Base-by-base conservation (phyloP, 2,888 invertebrate genomes). In the Epinotia nisella region DNA sequence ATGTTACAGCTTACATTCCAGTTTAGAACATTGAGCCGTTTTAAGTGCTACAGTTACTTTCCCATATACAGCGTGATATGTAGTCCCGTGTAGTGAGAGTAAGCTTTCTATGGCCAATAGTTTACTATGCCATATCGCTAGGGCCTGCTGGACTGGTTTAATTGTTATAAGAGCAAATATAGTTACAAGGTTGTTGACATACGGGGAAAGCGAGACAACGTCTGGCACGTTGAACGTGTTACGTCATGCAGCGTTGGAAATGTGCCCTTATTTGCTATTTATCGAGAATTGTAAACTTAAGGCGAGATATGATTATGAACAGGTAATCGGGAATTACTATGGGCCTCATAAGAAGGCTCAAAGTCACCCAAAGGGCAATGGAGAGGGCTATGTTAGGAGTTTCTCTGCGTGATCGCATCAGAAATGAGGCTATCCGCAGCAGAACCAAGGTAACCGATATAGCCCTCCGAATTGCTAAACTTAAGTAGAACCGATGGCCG, bases 91-190 rank as follows among this genome's bases (percentile, higher is more conserved):
- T 59, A 79, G 78, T 72, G 79, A 80, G 79, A 80, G 78, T 78
- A 68, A 60, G 77, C 78, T 80, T 80, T 80, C 79, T 80, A 80
- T 75, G 74, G 75, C 71, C 76, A 76, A 76, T 76, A 75, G 79
- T 78, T 78, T 77, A 79, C 78, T 79, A 68, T 77, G 79, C 78
- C 71, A 77, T 71, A 74, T 74, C 39, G 56, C 66, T 61, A 76
- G 77, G 76, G 78, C 75, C 55, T 9, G 78, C 60, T 58, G 35
- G 58, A 79, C 78, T 75, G 75, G 79, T 77, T 77, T 45, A 51
- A 62, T 68, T 67, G 61, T 66, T 73, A 74, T 75, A 65, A 69
- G 70, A 70, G 45, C 53, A 65, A 61, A 29, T 71, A 55, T 41
- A 51, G 59, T 68, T 59, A 55, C 53, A 24, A 66, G 66, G 53